Evolutionary conservation across 2,888 invertebrate genomes (phyloP).

Genomic region (Epistrophe eligans): DNA sequence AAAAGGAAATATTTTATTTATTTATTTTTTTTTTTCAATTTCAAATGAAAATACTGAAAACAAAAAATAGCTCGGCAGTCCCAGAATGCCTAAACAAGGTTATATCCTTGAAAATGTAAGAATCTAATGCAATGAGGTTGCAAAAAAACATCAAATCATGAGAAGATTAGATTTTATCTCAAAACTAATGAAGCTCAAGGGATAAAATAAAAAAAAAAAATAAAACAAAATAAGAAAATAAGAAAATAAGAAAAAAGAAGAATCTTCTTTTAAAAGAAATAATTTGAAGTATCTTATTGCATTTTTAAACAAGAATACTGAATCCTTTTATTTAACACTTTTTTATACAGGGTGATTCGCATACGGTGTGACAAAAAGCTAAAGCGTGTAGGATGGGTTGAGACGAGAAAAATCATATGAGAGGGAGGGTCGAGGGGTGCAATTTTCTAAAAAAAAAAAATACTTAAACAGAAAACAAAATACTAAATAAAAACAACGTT

Average conservation of each 20-base stretch:
- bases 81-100: neutral
- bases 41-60: neutral
- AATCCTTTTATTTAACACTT: neutral
- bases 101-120: conserved; percentile 1
- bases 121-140: neutral
- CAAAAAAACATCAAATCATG: neutral
- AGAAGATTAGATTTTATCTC: neutral
- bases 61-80: neutral
- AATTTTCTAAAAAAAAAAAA: too few relatives aligned
- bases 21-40: neutral
- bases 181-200: too few relatives aligned
- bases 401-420: too few relatives aligned
- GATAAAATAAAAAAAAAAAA: neutral
- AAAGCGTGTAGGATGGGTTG: too few relatives aligned
- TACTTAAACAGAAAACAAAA: too few relatives aligned
- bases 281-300: conserved; percentile 3
- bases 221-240: too few relatives aligned
- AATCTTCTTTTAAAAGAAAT: neutral
- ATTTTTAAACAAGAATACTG: neutral
- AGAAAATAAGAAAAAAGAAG: neutral
- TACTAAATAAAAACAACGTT: too few relatives aligned
- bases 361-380: too few relatives aligned
- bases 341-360: too few relatives aligned
- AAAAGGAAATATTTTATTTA: neutral
- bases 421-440: too few relatives aligned